Evolutionary conservation across 2,888 invertebrate genomes (phyloP).

Genomic region (Mamestra brassicae): DNA sequence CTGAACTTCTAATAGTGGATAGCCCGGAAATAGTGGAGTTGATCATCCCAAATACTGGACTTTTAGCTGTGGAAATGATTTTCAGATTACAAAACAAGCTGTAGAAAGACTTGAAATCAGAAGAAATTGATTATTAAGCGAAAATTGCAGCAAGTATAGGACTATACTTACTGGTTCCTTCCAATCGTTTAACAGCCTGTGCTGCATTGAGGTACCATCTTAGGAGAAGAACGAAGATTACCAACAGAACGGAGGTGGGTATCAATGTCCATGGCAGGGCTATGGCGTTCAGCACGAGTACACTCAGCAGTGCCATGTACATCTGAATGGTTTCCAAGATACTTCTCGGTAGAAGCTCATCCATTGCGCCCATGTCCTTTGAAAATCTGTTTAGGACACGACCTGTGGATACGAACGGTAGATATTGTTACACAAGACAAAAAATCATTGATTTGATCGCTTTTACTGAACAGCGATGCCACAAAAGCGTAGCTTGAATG

Average conservation of each 20-base stretch:
- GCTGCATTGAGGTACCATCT: slow-evolving; percentile 94
- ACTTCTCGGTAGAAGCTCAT: slow-evolving; percentile 93
- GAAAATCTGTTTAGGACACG: slow-evolving; percentile 95
- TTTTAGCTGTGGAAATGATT: slow-evolving; percentile 91
- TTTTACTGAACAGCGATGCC: not conserved
- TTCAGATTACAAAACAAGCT: not conserved
- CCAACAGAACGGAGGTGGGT: slow-evolving; percentile 80
- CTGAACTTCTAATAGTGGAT: slow-evolving; percentile 94
- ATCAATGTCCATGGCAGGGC: slow-evolving; percentile 85
- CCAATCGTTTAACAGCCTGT: slow-evolving; percentile 93
- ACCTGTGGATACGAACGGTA: slow-evolving; percentile 75
- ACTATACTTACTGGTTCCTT: slow-evolving; percentile 92
- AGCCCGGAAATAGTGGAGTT: slow-evolving; percentile 94
- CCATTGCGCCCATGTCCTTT: slow-evolving; percentile 95
- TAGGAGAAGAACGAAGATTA: slow-evolving; percentile 92
- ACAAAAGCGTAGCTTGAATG: not conserved
- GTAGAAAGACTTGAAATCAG: not conserved
- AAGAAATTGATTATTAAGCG: not conserved
- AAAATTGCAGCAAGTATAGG: not conserved
- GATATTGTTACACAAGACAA: not conserved
- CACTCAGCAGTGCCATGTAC: slow-evolving; percentile 82
- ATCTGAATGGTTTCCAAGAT: slow-evolving; percentile 92
- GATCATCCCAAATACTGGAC: slow-evolving; percentile 95
- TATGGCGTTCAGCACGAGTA: slow-evolving; percentile 82
- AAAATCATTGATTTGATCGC: not conserved